A percentile compares a stretch with the other conserved stretches of the same genome.
Conservation (phyloP, 2,888 invertebrate species). For the Ophioninae sp. region DNA sequence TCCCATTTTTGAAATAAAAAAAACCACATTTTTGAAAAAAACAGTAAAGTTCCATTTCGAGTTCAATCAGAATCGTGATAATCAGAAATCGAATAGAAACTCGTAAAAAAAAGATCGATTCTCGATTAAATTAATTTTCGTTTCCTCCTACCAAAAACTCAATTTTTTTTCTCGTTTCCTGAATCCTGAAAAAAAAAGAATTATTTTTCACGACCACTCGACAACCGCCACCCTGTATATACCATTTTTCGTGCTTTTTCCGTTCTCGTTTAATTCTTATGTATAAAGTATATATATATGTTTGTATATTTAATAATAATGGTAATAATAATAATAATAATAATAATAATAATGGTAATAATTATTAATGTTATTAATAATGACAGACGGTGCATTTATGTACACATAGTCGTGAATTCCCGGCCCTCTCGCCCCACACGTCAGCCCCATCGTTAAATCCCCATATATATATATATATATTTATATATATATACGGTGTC, state of each 20-base stretch:
- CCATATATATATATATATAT: not conserved
- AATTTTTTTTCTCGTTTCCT: not conserved
- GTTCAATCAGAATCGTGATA: not conserved
- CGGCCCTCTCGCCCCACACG: constrained; percentile 69
- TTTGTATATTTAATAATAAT: constrained; percentile 68
- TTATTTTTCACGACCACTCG: not conserved
- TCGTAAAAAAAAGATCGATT: not conserved
- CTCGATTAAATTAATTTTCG: too few species aligned
- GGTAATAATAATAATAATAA: constrained; percentile 64
- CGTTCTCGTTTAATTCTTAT: constrained; percentile 23
- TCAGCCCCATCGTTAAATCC: not conserved
- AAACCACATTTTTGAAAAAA: not conserved
- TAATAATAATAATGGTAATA: constrained; percentile 49
- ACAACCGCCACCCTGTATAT: constrained; percentile 48
- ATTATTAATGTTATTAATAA: constrained; percentile 71
- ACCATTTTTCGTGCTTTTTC: constrained; percentile 62
- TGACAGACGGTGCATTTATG: constrained; percentile 79
- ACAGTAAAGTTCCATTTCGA: not conserved
- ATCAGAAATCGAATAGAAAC: not conserved
- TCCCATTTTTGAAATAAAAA: too few species aligned
- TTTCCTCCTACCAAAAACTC: too few species aligned
- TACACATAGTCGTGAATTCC: constrained; percentile 78
- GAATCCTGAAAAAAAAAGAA: not conserved
- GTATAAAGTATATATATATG: constrained; percentile 70
- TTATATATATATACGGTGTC: constrained; percentile 20